phyloP scores from a whole-genome alignment of 2,888 invertebrate species.

The Onthophagus sagittarius region DNA sequence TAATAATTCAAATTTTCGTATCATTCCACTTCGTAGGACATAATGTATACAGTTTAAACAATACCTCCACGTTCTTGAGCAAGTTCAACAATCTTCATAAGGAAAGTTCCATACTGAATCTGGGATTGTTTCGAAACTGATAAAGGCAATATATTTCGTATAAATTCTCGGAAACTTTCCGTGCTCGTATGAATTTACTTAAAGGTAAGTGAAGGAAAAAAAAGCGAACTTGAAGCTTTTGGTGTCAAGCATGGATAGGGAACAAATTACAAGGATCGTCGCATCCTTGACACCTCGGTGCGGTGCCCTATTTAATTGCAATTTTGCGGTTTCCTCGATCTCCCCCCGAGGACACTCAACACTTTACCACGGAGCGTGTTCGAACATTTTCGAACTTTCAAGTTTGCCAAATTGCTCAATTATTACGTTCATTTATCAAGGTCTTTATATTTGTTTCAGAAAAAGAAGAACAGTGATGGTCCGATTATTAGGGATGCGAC shows the following conservation, averaged over 20 bases:
- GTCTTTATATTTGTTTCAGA: conserved; percentile 32
- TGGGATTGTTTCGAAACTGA: background rate
- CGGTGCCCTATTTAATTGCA: background rate
- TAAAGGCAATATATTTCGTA: background rate
- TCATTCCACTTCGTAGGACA: background rate
- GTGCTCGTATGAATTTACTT: too few species aligned
- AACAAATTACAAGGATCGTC: background rate
- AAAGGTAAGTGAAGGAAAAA: too few species aligned
- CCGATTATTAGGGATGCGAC: conserved; percentile 53
- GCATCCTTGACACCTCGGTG: background rate
- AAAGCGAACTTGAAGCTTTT: background rate
- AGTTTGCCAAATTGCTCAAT: background rate
- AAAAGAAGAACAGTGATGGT: conserved; percentile 49
- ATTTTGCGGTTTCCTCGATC: background rate
- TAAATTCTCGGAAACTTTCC: background rate
- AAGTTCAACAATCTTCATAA: background rate
- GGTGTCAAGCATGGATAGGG: background rate
- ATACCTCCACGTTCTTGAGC: background rate
- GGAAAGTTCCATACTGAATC: background rate
- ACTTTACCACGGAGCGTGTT: background rate
- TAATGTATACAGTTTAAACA: background rate
- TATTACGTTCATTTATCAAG: background rate
- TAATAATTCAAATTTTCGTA: too few species aligned
- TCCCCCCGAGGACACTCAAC: background rate
- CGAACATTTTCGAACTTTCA: background rate